phyloP scores from a whole-genome alignment of 92 coral and sea anemone genomes.

The Parazoanthus darwini region DNA sequence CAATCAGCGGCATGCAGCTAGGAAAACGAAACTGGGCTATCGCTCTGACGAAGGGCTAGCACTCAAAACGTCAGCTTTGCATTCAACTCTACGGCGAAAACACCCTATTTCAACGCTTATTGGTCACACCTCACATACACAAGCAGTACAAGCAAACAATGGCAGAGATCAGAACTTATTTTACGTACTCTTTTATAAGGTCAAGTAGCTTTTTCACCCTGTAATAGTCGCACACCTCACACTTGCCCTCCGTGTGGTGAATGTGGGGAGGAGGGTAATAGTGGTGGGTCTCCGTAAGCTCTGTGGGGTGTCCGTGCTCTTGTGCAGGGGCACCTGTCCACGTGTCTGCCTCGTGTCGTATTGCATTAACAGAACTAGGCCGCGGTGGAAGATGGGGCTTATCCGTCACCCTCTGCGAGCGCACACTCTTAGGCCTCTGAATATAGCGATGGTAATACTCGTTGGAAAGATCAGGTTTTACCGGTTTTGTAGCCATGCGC shows the following conservation, averaged over 20 bases:
- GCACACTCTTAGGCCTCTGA: slow-evolving; percentile 81
- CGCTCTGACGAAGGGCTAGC: no score
- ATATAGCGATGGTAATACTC: slow-evolving; percentile 59
- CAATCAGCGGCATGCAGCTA: no score
- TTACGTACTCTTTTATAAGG: slow-evolving; percentile 68
- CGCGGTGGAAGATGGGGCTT: slow-evolving; percentile 74
- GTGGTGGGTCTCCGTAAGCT: slow-evolving; percentile 53
- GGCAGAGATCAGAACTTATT: no score
- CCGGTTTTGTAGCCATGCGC: slow-evolving; percentile 41
- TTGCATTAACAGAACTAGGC: slow-evolving; percentile 72
- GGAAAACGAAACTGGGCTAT: no score
- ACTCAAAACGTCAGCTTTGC: no score
- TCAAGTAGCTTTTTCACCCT: slow-evolving; percentile 78
- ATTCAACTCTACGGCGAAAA: no score
- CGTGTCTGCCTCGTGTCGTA: slow-evolving; percentile 44
- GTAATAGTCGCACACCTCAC: slow-evolving; percentile 81
- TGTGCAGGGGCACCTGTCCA: slow-evolving; percentile 23
- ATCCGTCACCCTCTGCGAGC: slow-evolving; percentile 78
- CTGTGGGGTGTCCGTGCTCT: slow-evolving; percentile 43
- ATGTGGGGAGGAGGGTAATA: slow-evolving; percentile 56
- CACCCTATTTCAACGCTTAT: no score
- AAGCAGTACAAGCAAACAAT: not conserved
- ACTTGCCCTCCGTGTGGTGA: slow-evolving; percentile 84
- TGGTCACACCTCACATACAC: no score
- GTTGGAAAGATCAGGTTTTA: slow-evolving; percentile 64